Base-by-base conservation (phyloP, 2,888 invertebrate species). In the Drosophila prostipennis region DNA sequence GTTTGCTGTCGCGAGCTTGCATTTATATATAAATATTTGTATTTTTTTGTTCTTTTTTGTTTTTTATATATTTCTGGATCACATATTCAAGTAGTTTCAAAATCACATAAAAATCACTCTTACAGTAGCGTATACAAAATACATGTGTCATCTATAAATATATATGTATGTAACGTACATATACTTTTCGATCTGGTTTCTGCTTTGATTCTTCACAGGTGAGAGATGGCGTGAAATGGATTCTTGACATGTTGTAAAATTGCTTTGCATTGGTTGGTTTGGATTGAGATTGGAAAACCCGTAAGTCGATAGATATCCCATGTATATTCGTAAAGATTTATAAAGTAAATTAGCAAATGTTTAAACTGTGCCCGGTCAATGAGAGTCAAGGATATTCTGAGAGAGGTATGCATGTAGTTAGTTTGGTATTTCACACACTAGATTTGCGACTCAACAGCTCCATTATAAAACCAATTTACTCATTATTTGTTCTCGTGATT, bases 61-160 rank as follows among this genome's bases (percentile, higher is more conserved):
- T 58, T 70, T 77, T 72, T 61, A n/a, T 79, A 73, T 87, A 70
- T 76, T 88, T 82, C 64, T 88, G 88, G 84, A 84, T 84, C 84
- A 84, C 84, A 84, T 87, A 87, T 89, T 89, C 86, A 89, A 85
- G 82, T 86, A 85, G 87, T 89, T 86, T 86, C 86, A 88, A 84
- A 86, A 86, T 86, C 86, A 86, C 86, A 86, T 87, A 80, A 84
- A 85, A 85, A 89, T 86, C 86, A 86, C 86, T 89, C 86, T 87
- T 89, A 87, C 87, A 89, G 77, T 86, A 86, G 84, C 89, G 89
- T 87, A 84, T 89, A 89, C 85, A 86, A 86, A 87, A 89, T 88
- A 84, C 83, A 88, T 80, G 72, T 77, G 73, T 87, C 57, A 56
- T 60, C 46, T 59, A 42, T 51, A 46, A 45, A 45, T 59, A 55